Conservation (phyloP, 2,113 vertebrate genomes). For the Semicossyphus pulcher region DNA sequence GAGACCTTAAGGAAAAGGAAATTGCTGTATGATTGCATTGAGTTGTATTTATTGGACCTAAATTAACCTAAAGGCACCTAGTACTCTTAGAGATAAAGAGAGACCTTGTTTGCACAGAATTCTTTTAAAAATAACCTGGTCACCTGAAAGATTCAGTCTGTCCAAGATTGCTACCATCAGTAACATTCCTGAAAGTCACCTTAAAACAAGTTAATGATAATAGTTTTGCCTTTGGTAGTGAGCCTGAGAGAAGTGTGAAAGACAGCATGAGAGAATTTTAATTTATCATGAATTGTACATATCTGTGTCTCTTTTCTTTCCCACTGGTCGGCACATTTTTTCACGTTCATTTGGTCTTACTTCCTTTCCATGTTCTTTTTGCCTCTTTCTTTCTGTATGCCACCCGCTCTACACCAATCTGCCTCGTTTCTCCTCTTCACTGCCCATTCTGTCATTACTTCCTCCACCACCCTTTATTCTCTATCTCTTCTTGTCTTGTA, state of each 20-base stretch:
- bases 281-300: slow-evolving; percentile 54
- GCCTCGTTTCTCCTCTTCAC: neutral
- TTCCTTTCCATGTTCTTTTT: slow-evolving; percentile 3
- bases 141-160: too few species aligned
- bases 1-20: too few species aligned
- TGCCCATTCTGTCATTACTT: neutral
- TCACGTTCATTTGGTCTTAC: neutral
- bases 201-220: neutral
- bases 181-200: neutral
- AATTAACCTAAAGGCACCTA: too few species aligned
- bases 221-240: slow-evolving; percentile 10
- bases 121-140: too few species aligned
- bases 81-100: too few species aligned
- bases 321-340: slow-evolving; percentile 11
- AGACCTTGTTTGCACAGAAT: too few species aligned
- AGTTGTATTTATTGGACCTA: too few species aligned
- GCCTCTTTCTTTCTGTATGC: neutral
- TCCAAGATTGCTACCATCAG: too few species aligned
- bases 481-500: neutral
- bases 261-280: slow-evolving; percentile 45
- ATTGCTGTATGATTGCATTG: too few species aligned
- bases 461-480: neutral
- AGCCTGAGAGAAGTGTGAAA: slow-evolving; percentile 46
- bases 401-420: neutral
- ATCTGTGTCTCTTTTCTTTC: slow-evolving; percentile 47